Percentiles rank a stretch among this genome's conserved stretches.
Conservation (phyloP, 2,797 vertebrate species). For the Hydrophis major region DNA sequence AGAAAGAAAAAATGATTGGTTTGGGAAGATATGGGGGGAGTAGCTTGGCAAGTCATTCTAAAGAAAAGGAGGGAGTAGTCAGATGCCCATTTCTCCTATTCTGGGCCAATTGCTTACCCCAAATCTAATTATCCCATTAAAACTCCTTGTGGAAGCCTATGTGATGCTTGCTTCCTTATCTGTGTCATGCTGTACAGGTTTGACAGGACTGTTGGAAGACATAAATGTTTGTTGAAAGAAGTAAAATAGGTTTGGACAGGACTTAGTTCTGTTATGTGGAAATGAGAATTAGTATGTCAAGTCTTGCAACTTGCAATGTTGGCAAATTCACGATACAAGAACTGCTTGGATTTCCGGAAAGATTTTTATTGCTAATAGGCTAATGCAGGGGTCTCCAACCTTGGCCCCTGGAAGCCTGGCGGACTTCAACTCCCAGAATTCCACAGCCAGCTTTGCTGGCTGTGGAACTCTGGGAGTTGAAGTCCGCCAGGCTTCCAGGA, state of each 20-base stretch:
- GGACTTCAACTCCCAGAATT: too few relatives aligned
- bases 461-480: too few relatives aligned
- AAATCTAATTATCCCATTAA: not conserved
- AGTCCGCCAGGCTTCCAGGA: too few relatives aligned
- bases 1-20: not conserved
- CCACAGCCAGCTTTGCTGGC: too few relatives aligned
- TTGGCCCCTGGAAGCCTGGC: too few relatives aligned
- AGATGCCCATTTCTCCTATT: not conserved
- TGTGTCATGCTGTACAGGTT: not conserved
- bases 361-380: not conserved
- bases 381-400: too few relatives aligned
- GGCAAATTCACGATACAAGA: not conserved
- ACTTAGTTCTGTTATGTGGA: not conserved
- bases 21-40: not conserved
- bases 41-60: not conserved
- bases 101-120: not conserved
- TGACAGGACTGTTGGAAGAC: not conserved
- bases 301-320: not conserved
- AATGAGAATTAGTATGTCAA: not conserved
- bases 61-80: not conserved
- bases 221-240: not conserved
- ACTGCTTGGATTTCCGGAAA: not conserved
- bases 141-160: not conserved
- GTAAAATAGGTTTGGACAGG: not conserved
- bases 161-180: not conserved